Conservation (phyloP, 2,888 invertebrate species). For the Synergus laeviventris region DNA sequence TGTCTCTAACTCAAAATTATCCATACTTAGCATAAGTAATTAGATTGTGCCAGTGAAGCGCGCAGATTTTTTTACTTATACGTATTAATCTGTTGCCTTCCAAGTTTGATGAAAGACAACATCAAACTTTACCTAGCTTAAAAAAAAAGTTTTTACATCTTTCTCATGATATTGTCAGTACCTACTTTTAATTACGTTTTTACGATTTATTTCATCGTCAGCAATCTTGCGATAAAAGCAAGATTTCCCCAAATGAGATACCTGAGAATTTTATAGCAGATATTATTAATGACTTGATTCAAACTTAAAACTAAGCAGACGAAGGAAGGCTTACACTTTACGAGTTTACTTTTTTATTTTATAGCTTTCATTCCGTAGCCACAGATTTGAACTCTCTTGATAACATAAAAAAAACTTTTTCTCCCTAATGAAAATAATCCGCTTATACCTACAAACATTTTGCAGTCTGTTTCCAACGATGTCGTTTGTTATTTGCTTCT, state of each 20-base stretch:
- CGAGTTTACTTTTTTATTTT: constrained; percentile 32
- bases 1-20: constrained; percentile 9
- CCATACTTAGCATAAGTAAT: not conserved
- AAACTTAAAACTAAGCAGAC: constrained; percentile 16
- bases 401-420: constrained; percentile 14
- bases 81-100: not conserved
- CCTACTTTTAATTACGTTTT: constrained; percentile 21
- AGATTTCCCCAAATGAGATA: constrained; percentile 2
- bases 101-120: not conserved
- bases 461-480: not conserved
- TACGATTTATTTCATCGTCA: not conserved
- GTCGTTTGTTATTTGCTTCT: not conserved
- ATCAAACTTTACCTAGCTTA: not conserved
- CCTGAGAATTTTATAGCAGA: constrained; percentile 24
- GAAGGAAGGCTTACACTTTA: constrained; percentile 24
- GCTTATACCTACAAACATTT: constrained; percentile 16
- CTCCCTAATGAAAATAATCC: constrained; percentile 27
- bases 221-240: constrained; percentile 5
- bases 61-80: not conserved
- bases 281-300: constrained; percentile 28
- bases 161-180: not conserved
- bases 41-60: not conserved
- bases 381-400: not conserved
- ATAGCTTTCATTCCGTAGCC: not conserved
- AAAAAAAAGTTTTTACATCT: not conserved